Evolutionary conservation across 1,140 invertebrate genomes (phyloP).

Genomic region (Drosophila eugracilis): DNA sequence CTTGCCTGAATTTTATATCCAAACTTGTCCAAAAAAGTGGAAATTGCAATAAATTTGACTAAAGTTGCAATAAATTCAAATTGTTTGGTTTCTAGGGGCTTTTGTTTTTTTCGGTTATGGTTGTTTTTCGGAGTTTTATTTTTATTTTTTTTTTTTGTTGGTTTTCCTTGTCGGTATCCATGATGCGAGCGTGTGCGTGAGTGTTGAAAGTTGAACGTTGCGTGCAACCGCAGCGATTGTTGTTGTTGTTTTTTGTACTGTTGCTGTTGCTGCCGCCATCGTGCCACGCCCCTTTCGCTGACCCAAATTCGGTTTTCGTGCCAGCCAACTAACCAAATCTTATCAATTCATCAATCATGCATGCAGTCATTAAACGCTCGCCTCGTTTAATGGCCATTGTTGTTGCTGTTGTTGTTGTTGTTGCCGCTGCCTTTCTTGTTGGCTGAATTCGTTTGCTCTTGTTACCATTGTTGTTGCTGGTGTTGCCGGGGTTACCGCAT

Average conservation of each 20-base stretch:
- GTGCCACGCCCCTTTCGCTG: slow-evolving; percentile 68
- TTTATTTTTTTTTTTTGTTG: slow-evolving; percentile 2
- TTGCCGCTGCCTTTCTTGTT: too few relatives aligned
- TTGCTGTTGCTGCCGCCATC: slow-evolving; percentile 11
- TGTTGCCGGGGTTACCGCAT: slow-evolving; percentile 46
- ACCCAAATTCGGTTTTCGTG: slow-evolving; percentile 64
- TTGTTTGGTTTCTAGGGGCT: not conserved
- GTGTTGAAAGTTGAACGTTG: slow-evolving; percentile 42
- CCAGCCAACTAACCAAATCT: slow-evolving; percentile 60
- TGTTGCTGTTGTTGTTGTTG: slow-evolving; percentile 34
- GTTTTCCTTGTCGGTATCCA: too few relatives aligned
- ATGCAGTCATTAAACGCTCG: slow-evolving; percentile 75
- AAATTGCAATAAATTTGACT: not conserved
- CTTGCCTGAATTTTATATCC: too few relatives aligned
- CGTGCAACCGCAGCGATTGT: slow-evolving; percentile 35
- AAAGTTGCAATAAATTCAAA: slow-evolving; percentile 4
- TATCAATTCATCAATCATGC: slow-evolving; percentile 81
- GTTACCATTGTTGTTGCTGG: slow-evolving; percentile 16
- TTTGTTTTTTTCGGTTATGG: slow-evolving; percentile 5
- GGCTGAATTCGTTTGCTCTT: slow-evolving; percentile 15
- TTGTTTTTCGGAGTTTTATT: slow-evolving; percentile 6
- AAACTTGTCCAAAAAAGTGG: too few relatives aligned
- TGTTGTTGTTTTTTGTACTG: slow-evolving; percentile 13
- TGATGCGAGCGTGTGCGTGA: slow-evolving; percentile 18
- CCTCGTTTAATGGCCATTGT: slow-evolving; percentile 20